Evolutionary conservation across 2,113 vertebrate species (phyloP).

Genomic region (Aspiorhynchus laticeps): DNA sequence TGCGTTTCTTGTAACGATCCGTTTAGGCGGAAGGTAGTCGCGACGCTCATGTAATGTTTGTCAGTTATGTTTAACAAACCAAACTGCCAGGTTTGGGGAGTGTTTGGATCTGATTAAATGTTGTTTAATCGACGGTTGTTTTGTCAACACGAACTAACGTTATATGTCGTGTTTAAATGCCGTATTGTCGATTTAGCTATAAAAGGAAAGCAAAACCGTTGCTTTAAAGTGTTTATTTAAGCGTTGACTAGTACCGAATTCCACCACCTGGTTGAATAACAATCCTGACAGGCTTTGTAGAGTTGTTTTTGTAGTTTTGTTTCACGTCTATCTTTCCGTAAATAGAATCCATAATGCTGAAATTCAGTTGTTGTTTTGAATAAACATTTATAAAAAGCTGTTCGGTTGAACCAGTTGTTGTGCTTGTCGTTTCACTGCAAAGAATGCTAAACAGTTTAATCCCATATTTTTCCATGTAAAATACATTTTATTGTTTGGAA

Average conservation of each 20-base stretch:
- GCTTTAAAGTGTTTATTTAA: slow-evolving; percentile 9
- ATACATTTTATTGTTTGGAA: not conserved
- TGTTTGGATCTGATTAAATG: slow-evolving; percentile 3
- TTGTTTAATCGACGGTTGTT: not conserved
- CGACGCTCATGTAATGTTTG: slow-evolving; percentile 2
- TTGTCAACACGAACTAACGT: not conserved
- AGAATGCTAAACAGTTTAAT: not conserved
- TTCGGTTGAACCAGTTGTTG: not conserved
- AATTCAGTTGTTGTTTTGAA: not conserved
- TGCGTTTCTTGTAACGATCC: not conserved
- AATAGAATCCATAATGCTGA: not conserved
- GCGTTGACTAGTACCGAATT: slow-evolving; percentile 9
- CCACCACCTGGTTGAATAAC: slow-evolving; percentile 34
- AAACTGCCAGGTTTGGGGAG: not conserved
- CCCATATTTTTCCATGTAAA: not conserved
- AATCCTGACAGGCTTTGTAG: slow-evolving; percentile 1
- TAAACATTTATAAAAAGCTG: not conserved
- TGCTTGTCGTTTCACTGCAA: not conserved
- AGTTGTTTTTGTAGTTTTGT: slow-evolving; percentile 8
- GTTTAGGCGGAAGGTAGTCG: not conserved
- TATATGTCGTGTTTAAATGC: not conserved
- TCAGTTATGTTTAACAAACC: not conserved
- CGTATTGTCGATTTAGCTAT: not conserved
- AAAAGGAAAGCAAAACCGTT: not conserved
- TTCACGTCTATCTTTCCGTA: not conserved